phyloP scores from a whole-genome alignment of 2,113 vertebrate species.

The Hippocampus abdominalis region DNA sequence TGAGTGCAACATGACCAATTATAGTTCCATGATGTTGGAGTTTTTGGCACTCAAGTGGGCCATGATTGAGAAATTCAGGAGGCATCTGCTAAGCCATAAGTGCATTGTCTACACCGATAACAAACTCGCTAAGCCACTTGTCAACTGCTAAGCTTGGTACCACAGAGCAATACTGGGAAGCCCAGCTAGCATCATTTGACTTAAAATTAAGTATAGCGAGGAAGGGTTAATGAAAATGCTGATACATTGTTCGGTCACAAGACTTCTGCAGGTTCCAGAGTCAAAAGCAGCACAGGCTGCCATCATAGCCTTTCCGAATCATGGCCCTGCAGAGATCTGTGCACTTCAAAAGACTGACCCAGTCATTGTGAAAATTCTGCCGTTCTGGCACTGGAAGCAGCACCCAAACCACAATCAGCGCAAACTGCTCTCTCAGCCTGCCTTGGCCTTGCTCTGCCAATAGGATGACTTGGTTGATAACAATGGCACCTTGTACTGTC shows the following conservation, averaged over 20 bases:
- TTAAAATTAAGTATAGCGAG: constrained; percentile 5
- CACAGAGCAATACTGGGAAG: constrained; percentile 1
- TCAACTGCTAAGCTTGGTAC: constrained; percentile 3
- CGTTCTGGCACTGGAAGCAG: background rate
- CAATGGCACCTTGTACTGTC: background rate
- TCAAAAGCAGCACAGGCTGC: background rate
- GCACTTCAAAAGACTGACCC: background rate
- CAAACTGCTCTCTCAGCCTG: background rate
- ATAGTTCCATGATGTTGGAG: background rate
- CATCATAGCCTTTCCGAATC: background rate
- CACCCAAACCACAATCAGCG: background rate
- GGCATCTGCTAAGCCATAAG: background rate
- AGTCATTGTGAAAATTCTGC: background rate
- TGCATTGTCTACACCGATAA: background rate
- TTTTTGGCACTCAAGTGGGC: constrained; percentile 7
- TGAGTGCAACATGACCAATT: background rate
- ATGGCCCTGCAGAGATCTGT: too few species aligned
- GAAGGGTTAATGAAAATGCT: constrained; percentile 2
- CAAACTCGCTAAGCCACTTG: constrained; percentile 11
- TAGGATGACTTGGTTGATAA: background rate
- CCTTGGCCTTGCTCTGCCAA: background rate
- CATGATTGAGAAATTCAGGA: constrained; percentile 1
- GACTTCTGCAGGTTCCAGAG: too few species aligned
- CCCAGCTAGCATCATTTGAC: constrained; percentile 2
- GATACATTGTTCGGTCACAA: background rate